Percentiles rank a stretch among this genome's conserved stretches.
phyloP scores from a whole-genome alignment of 2,113 vertebrate species.

The Vidua chalybeata region DNA sequence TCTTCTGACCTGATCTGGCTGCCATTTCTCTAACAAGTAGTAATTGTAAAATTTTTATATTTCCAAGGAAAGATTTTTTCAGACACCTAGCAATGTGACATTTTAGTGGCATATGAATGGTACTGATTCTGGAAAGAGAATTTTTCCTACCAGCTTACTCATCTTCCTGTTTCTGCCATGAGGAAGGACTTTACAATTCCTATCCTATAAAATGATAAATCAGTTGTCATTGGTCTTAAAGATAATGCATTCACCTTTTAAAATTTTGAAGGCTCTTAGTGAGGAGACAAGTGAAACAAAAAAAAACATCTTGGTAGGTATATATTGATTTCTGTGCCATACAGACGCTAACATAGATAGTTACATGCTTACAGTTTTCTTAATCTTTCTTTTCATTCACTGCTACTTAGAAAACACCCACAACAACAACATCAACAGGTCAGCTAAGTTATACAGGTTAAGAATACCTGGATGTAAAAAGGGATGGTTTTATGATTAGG shows the following conservation, averaged over 20 bases:
- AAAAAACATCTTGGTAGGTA: not conserved
- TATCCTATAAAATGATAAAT: not conserved
- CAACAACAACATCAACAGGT: not conserved
- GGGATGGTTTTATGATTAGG: not conserved
- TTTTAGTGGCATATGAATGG: not conserved
- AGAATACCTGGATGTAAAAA: not conserved
- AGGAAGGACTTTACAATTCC: not conserved
- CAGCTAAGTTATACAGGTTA: not conserved
- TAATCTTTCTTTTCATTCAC: not conserved
- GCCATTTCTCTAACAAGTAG: not conserved
- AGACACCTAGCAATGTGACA: not conserved
- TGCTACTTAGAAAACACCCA: not conserved
- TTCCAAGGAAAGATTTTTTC: not conserved
- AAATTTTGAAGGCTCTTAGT: not conserved
- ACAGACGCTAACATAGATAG: not conserved
- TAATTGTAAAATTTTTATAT: not conserved
- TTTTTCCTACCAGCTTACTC: not conserved
- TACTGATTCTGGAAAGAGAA: not conserved
- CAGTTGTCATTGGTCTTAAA: not conserved
- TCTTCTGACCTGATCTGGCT: not conserved
- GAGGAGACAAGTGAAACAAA: not conserved
- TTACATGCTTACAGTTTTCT: not conserved
- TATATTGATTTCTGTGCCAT: not conserved
- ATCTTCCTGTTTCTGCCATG: not conserved
- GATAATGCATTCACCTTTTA: not conserved